A percentile compares a stretch with the other conserved stretches of the same genome.
These are phyloP conservation scores for Colaptes auratus DNA, from an alignment of 2,113 vertebrate genomes.

Conservation along the genomic window DNA sequence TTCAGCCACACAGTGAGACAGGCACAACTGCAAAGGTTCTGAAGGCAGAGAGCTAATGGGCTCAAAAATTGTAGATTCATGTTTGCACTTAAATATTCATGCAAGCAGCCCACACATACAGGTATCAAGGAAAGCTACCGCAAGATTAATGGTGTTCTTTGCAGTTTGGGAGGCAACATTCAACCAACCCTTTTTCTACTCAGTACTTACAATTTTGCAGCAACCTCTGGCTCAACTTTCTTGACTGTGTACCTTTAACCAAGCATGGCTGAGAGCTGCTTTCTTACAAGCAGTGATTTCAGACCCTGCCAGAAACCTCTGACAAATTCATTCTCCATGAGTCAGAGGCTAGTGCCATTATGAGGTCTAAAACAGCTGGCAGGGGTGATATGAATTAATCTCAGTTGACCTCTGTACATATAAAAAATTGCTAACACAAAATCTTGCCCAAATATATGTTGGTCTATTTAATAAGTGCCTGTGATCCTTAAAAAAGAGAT, in stretches of 20 bases:
- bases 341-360: background rate
- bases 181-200: background rate
- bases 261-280: background rate
- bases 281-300: background rate
- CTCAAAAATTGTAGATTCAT: background rate
- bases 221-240: background rate
- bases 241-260: background rate
- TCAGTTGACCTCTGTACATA: background rate
- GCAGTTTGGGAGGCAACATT: background rate
- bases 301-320: background rate
- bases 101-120: background rate
- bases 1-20: background rate
- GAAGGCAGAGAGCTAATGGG: background rate
- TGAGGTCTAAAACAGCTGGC: background rate
- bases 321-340: background rate
- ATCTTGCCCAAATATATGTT: background rate
- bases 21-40: background rate
- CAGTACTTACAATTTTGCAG: background rate
- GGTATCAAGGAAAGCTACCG: accelerated
- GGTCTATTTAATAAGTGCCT: background rate
- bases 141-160: background rate
- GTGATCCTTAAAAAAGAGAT: background rate
- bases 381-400: background rate
- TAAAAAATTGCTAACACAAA: background rate
- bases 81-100: background rate